A percentile compares a stretch with the other conserved stretches of the same genome.
phyloP scores from a whole-genome alignment of 2,888 invertebrate species.

The Nephrotoma flavescens region DNA sequence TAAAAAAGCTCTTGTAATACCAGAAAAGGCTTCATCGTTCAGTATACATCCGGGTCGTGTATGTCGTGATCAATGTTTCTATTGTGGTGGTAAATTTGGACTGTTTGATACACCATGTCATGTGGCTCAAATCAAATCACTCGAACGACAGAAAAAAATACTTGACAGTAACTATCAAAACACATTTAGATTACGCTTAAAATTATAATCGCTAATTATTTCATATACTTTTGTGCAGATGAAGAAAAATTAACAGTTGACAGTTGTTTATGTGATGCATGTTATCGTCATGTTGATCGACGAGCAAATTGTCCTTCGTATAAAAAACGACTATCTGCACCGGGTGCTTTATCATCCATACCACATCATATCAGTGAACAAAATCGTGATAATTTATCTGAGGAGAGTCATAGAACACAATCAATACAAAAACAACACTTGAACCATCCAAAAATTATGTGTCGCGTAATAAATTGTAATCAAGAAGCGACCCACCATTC shows the following conservation, averaged over 20 bases:
- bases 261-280: constrained; percentile 76
- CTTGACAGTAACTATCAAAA: constrained; percentile 45
- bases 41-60: constrained; percentile 70
- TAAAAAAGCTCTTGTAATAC: constrained; percentile 51
- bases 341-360: constrained; percentile 14
- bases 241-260: constrained; percentile 71
- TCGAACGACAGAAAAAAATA: constrained; percentile 67
- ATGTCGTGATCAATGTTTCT: constrained; percentile 74
- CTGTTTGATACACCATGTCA: constrained; percentile 76
- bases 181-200: neutral
- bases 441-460: constrained; percentile 19
- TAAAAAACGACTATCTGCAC: constrained; percentile 36
- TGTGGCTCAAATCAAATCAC: constrained; percentile 70
- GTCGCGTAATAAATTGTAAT: constrained; percentile 50
- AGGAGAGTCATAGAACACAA: constrained; percentile 5
- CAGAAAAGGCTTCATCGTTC: constrained; percentile 77
- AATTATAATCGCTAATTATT: neutral
- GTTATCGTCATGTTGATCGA: constrained; percentile 72
- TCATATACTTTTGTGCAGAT: constrained; percentile 31
- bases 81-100: constrained; percentile 78
- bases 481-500: constrained; percentile 42
- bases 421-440: constrained; percentile 7
- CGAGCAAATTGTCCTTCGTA: constrained; percentile 60
- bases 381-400: neutral
- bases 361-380: constrained; percentile 10